Evolutionary conservation across 2,113 vertebrate genomes (phyloP).

Genomic region (Heterocephalus glaber): DNA sequence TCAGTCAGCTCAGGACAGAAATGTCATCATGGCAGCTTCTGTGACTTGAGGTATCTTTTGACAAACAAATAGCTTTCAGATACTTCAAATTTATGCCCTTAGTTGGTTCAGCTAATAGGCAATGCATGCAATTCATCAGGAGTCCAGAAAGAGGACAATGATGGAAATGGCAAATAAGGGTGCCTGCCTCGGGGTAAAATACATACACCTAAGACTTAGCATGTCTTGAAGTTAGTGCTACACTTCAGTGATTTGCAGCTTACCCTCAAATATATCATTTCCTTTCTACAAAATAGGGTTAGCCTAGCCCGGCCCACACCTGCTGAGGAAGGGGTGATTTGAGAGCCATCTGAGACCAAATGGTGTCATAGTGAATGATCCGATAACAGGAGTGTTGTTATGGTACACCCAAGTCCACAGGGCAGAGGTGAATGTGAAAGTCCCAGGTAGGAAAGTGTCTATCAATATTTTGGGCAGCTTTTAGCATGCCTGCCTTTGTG

Average conservation of each 20-base stretch:
- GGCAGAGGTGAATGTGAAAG: not conserved
- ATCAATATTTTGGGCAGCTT: not conserved
- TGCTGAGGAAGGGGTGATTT: not conserved
- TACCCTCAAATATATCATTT: constrained; percentile 25
- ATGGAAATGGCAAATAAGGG: constrained; percentile 20
- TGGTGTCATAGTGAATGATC: not conserved
- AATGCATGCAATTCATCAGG: constrained; percentile 42
- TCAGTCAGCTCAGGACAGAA: constrained; percentile 38
- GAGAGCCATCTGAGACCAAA: not conserved
- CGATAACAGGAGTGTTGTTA: not conserved
- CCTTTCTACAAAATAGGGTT: not conserved
- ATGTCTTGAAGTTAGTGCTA: not conserved
- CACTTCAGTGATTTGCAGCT: not conserved
- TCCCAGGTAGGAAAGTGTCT: not conserved
- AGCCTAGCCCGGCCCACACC: not conserved
- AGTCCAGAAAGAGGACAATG: not conserved
- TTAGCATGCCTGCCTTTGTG: not conserved
- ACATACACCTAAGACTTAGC: not conserved
- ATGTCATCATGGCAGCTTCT: not conserved
- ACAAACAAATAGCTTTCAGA: constrained; percentile 55
- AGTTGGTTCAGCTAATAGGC: constrained; percentile 46
- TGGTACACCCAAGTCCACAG: not conserved
- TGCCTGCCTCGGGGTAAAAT: not conserved
- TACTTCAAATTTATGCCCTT: constrained; percentile 67
- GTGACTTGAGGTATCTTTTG: constrained; percentile 46